Evolutionary conservation across 2,888 invertebrate species (phyloP).

Genomic region (Monopis laevigella): DNA sequence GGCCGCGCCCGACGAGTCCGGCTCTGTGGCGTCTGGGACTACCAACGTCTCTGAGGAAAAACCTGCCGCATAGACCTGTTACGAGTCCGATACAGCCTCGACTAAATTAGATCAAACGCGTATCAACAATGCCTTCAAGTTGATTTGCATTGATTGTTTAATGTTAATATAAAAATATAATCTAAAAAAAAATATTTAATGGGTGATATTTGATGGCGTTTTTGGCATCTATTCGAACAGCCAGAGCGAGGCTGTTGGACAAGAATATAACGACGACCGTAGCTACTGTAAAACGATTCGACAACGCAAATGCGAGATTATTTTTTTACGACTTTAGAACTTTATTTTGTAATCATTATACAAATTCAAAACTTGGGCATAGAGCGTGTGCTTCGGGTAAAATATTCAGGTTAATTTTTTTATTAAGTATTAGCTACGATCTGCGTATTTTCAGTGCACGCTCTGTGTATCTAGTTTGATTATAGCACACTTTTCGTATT

Average conservation of each 20-base stretch:
- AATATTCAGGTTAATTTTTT: slow-evolving; percentile 37
- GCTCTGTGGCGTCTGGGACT: slow-evolving; percentile 73
- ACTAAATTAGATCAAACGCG: neutral
- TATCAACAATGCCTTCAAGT: neutral
- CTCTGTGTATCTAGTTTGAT: slow-evolving; percentile 53
- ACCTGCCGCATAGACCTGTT: slow-evolving; percentile 62
- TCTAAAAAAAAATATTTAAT: no score
- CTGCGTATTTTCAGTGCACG: slow-evolving; percentile 60
- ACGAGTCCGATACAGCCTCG: slow-evolving; percentile 13
- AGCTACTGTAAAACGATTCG: no score
- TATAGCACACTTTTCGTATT: slow-evolving; percentile 61
- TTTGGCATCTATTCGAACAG: no score
- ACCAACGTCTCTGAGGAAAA: slow-evolving; percentile 76
- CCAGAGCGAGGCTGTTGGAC: no score
- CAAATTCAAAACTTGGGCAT: slow-evolving; percentile 54
- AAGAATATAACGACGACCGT: no score
- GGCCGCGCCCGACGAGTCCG: slow-evolving; percentile 66
- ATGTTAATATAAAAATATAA: no score
- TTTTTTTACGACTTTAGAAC: slow-evolving; percentile 26
- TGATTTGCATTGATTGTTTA: no score
- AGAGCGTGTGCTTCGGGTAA: slow-evolving; percentile 49
- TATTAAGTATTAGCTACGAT: slow-evolving; percentile 18
- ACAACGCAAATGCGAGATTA: slow-evolving; percentile 51
- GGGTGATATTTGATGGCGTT: no score
- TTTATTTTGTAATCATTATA: slow-evolving; percentile 34